Base-by-base conservation (phyloP, 2,113 vertebrate species). In the Myocastor coypus region DNA sequence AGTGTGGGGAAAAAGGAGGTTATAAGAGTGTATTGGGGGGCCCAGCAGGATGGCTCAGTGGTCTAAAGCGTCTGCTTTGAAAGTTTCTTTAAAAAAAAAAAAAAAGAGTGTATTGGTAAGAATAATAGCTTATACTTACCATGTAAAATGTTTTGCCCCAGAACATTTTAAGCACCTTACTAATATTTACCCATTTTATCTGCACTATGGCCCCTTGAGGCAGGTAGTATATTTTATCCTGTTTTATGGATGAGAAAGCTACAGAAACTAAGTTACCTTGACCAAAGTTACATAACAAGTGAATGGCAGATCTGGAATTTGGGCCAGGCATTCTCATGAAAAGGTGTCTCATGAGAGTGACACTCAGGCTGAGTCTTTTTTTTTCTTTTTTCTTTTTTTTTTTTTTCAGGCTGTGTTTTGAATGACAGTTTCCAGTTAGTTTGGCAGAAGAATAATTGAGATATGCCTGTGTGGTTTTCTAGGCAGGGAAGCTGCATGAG, bases 241-340 rank as follows among this genome's bases (percentile, higher is more conserved):
- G 2, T 95, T 93, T 78, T 77, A 57, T 32, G 57, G 26, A 85
- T 59, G 50, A 91, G 55, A 59, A 92, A 91, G 46, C 71, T 82
- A 5, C 30, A 46, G 68, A 81, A 92, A 85, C 73, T 89, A 42
- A 89, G n/a, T 42, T 55, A 73, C 59, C 37, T 94, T 82, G 64
- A 64, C 22, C 32, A 77, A 46, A 13, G 14, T 57, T 42, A 90
- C 22, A 64, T 3, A 37, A 26, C 7, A 24, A 52, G 40, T 40
- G 77, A 96, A 40, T 87, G 68, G 81, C 55, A 50, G 17, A 57
- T 85, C 57, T 95, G 66, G 59, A 94, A 86, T 94, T 84, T 78
- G 85, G 92, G 84, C 8, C 52, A 86, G 12, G 6, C 46, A 83
- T 12, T 93, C 90, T 87, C n/a, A n/a, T 87, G 52, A 30, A 89